Evolutionary conservation across 2,113 vertebrate genomes (phyloP).

Genomic region (Cranoglanis bouderius): DNA sequence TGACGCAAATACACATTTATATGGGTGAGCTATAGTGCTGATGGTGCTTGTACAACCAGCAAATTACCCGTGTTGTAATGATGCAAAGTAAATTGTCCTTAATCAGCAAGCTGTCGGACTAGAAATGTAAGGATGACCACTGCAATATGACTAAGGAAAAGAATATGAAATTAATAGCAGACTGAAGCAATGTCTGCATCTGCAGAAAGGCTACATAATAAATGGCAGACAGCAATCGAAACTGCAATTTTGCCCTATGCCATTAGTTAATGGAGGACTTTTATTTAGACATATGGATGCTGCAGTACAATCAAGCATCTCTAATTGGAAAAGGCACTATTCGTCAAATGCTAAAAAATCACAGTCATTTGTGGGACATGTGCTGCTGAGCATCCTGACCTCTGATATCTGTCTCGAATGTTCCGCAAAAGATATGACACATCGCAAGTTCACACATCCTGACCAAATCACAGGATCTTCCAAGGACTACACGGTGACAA

Average conservation of each 20-base stretch:
- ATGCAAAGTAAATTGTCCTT: constrained; percentile 28
- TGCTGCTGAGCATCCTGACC: constrained; percentile 19
- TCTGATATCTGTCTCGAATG: neutral
- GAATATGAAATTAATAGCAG: neutral
- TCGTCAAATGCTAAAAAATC: neutral
- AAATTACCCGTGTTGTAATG: constrained; percentile 21
- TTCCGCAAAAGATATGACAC: constrained; percentile 5
- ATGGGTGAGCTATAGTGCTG: neutral
- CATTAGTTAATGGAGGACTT: constrained; percentile 20
- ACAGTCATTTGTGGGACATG: neutral
- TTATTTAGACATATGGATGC: neutral
- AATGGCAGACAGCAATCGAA: neutral
- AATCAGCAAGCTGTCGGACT: constrained; percentile 6
- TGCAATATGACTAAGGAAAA: neutral
- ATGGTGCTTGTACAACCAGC: constrained; percentile 18
- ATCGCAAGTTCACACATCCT: constrained; percentile 17
- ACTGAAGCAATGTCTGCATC: neutral
- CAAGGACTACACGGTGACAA: constrained; percentile 2
- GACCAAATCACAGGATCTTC: constrained; percentile 27
- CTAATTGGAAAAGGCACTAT: neutral
- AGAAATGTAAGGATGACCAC: constrained; percentile 16
- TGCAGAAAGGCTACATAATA: neutral
- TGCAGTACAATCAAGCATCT: neutral
- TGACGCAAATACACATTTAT: constrained; percentile 60
- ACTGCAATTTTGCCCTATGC: neutral